A percentile compares a stretch with the other conserved stretches of the same genome.
phyloP scores from a whole-genome alignment of 2,888 invertebrate species.

The Eugnorisma glareosa region DNA sequence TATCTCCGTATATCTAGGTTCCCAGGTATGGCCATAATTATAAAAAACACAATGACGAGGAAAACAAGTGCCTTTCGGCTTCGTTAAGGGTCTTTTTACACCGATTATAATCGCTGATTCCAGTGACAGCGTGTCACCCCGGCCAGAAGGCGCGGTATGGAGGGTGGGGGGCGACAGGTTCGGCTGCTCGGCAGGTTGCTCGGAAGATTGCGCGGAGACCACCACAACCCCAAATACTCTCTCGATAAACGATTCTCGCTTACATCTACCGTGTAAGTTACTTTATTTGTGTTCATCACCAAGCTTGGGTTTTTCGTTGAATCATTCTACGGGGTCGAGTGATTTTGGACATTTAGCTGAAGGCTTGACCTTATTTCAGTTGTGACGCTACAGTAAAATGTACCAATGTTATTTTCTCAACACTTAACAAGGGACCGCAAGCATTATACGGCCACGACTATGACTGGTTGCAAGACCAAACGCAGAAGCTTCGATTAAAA shows the following conservation, averaged over 20 bases:
- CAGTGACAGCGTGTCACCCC: constrained; percentile 55
- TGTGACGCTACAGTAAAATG: neutral
- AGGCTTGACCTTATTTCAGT: neutral
- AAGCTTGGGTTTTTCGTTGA: neutral
- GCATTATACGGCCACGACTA: neutral
- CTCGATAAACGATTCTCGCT: constrained; percentile 80
- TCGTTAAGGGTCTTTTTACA: neutral
- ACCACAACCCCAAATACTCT: constrained; percentile 75
- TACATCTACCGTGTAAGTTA: constrained; percentile 79
- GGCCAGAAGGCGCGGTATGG: constrained; percentile 74
- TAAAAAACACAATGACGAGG: neutral
- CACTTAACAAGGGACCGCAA: neutral
- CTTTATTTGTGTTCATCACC: neutral
- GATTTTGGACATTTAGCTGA: neutral
- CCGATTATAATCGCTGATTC: neutral
- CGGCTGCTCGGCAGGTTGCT: constrained; percentile 82
- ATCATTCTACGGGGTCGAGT: neutral
- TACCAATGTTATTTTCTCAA: neutral
- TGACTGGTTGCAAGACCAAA: neutral
- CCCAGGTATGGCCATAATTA: neutral
- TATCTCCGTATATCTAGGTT: neutral
- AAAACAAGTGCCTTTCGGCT: neutral
- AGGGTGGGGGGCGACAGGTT: constrained; percentile 82
- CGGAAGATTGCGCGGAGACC: constrained; percentile 83
- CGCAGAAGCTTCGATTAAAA: neutral